Evolutionary conservation across 2,797 vertebrate genomes (phyloP).

Genomic region (Phoeniculus purpureus): DNA sequence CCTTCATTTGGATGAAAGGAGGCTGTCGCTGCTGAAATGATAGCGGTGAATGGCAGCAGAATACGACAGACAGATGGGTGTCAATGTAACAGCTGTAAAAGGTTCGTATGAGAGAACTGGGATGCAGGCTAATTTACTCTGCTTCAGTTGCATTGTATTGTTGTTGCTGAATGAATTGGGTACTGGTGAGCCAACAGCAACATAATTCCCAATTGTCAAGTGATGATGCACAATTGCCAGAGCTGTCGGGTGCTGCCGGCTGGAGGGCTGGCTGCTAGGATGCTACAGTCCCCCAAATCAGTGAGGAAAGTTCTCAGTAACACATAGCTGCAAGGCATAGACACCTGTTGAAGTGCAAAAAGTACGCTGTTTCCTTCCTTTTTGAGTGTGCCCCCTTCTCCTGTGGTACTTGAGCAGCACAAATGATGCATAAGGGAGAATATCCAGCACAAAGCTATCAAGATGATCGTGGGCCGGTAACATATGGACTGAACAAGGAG

Average conservation of each 20-base stretch:
- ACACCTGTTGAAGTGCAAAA: not conserved
- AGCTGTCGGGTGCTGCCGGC: constrained; percentile 33
- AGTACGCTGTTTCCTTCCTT: not conserved
- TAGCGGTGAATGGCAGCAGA: constrained; percentile 29
- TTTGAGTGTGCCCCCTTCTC: not conserved
- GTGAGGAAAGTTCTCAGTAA: not conserved
- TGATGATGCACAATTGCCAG: constrained; percentile 22
- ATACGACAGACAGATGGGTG: constrained; percentile 31
- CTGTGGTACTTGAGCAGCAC: not conserved
- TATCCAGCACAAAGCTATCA: not conserved
- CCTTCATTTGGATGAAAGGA: constrained; percentile 45
- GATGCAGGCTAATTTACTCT: constrained; percentile 55
- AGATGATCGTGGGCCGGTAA: not conserved
- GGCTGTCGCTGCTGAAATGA: not conserved
- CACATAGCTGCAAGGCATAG: not conserved
- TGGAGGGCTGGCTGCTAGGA: constrained; percentile 14
- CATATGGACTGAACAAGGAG: not conserved
- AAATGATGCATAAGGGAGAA: not conserved
- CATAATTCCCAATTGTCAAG: constrained; percentile 35
- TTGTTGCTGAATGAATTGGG: constrained; percentile 14
- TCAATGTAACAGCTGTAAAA: constrained; percentile 56
- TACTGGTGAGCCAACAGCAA: not conserved
- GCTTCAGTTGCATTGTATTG: constrained; percentile 20
- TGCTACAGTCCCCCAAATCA: not conserved
- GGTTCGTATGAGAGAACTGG: not conserved